phyloP scores from a whole-genome alignment of 2,797 vertebrate species.

The Allobates femoralis region DNA sequence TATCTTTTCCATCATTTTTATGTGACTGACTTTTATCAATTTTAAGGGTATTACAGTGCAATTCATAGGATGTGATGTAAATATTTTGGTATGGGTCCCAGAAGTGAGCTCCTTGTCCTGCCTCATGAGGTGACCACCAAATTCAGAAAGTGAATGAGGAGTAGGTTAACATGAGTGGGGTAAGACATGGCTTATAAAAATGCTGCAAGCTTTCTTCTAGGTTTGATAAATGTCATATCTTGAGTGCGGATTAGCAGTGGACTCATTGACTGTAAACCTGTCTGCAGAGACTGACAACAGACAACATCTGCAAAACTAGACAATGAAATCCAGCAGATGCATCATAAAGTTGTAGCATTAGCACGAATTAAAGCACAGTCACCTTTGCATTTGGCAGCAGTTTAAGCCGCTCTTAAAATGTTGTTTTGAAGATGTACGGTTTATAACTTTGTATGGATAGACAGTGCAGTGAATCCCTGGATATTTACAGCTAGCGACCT shows the following conservation, averaged over 20 bases:
- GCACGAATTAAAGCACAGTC: conserved; percentile 75
- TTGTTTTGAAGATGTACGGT: conserved; percentile 66
- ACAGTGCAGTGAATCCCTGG: conserved; percentile 52
- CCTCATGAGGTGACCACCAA: no score
- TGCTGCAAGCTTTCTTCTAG: neutral
- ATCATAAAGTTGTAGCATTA: conserved; percentile 74
- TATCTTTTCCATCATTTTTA: no score
- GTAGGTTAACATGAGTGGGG: no score
- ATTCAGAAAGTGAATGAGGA: no score
- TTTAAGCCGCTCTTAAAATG: conserved; percentile 72
- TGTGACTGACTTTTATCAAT: no score
- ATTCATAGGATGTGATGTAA: no score
- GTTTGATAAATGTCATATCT: neutral
- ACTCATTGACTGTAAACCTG: conserved; percentile 66
- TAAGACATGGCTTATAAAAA: no score
- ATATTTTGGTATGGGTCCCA: no score
- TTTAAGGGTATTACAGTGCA: no score
- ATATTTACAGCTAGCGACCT: conserved; percentile 42
- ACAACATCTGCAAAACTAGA: conserved; percentile 71
- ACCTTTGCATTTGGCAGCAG: conserved; percentile 73
- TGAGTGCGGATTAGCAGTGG: conserved; percentile 29
- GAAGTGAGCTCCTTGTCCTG: no score
- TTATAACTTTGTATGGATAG: conserved; percentile 67
- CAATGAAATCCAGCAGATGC: conserved; percentile 75
- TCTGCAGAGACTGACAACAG: conserved; percentile 68